Percentiles rank a stretch among this genome's conserved stretches.
phyloP scores from a whole-genome alignment of 2,888 invertebrate species.

The Cancer borealis region DNA sequence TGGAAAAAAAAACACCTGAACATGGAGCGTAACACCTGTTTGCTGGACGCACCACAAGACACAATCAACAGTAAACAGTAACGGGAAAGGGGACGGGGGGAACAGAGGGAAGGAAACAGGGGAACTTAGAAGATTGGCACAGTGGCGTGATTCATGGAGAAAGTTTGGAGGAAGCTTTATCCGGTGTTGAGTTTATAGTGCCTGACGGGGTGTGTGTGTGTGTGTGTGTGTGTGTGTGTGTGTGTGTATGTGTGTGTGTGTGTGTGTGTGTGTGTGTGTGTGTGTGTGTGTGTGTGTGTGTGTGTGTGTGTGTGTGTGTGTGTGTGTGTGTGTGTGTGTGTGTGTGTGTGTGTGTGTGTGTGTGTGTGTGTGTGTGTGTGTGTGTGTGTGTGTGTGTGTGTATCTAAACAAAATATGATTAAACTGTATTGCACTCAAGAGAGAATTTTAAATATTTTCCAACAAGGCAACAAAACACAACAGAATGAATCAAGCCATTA shows the following conservation, averaged over 20 bases:
- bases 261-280: not conserved
- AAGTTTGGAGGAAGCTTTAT: too few species aligned
- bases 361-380: constrained; percentile 32
- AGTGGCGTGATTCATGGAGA: too few species aligned
- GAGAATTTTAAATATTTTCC: not conserved
- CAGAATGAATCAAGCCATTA: not conserved
- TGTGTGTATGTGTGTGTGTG: too few species aligned
- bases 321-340: constrained; percentile 8
- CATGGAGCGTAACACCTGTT: not conserved
- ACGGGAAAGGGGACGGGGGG: not conserved
- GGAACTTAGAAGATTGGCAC: too few species aligned
- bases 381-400: constrained; percentile 32
- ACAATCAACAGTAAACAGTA: too few species aligned
- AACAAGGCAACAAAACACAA: not conserved
- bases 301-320: too few species aligned
- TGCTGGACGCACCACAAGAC: not conserved
- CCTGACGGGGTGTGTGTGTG: too few species aligned
- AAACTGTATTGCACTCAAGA: not conserved
- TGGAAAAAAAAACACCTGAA: too few species aligned
- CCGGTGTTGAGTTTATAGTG: too few species aligned
- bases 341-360: constrained; percentile 27
- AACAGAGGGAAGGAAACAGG: not conserved
- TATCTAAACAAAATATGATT: not conserved
- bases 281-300: not conserved
- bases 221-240: too few species aligned